Evolutionary conservation across 2,888 invertebrate genomes (phyloP), one percentile per base, ranked within the genome.

Genomic region (Stenolophus ochropezus): DNA sequence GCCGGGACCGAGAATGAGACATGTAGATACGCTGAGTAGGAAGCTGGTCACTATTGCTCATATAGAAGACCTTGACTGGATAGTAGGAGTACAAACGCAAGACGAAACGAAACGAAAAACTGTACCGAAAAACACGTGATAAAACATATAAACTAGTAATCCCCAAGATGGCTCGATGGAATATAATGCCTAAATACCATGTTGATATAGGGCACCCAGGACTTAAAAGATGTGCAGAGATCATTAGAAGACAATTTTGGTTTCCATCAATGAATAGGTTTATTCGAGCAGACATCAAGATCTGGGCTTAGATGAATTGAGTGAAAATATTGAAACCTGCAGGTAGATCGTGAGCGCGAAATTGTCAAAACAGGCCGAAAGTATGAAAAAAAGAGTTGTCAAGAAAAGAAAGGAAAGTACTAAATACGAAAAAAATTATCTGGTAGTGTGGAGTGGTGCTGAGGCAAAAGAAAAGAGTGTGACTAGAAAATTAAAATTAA

Each of bases 251-350:
- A 65, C 42, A 78, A 18, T 90, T 88, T 84, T 90, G 89, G 88
- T 90, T 90, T 71, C 87, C 87, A 0, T 84, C 85, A 4, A 87
- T 89, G 87, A 83, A 84, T 23, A 80, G 84, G 1, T 88, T 87
- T 69, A 86, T 89, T 0, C 85, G 86, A 61, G n/a, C n/a, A n/a
- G n/a, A n/a, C n/a, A n/a, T n/a, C n/a, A n/a, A n/a, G n/a, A n/a
- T n/a, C n/a, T n/a, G n/a, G n/a, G n/a, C n/a, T n/a, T n/a, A n/a
- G n/a, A n/a, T n/a, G n/a, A n/a, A n/a, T n/a, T n/a, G n/a, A 49
- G n/a, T n/a, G 47, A 3, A 18, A 53, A 53, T 18, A 4, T 53
- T 16, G 16, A 53, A 14, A 14, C 49, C 2, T 49, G 49, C n/a
- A 49, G n/a, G n/a, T n/a, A 11, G 2, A 8, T 6, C 2, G 53